phyloP scores from a whole-genome alignment of 2,888 invertebrate species.

The Hyposoter didymator region DNA sequence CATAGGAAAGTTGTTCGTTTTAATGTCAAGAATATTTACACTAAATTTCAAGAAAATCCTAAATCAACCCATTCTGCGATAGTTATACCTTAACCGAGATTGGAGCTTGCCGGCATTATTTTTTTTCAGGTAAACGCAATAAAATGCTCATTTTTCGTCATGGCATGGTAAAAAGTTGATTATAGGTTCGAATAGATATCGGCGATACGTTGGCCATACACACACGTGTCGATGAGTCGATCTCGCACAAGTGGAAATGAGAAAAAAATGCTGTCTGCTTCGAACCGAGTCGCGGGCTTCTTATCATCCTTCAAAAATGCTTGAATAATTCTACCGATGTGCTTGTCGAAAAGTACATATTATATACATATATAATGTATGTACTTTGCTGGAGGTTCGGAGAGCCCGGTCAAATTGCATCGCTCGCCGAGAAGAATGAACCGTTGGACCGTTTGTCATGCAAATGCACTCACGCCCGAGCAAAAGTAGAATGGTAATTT shows the following conservation, averaged over 20 bases:
- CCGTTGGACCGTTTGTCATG: conserved; percentile 64
- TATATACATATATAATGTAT: conserved; percentile 25
- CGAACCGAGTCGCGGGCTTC: conserved; percentile 29
- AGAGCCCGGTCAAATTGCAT: conserved; percentile 64
- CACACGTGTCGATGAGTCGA: conserved; percentile 19
- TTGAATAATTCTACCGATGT: conserved; percentile 59
- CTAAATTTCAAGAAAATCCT: no score
- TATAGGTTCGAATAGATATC: not conserved
- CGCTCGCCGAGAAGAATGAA: conserved; percentile 55
- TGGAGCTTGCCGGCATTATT: not conserved
- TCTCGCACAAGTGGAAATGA: conserved; percentile 13
- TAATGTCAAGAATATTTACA: no score
- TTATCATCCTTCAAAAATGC: conserved; percentile 56
- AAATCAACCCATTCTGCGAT: no score
- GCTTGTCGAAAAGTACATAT: conserved; percentile 45
- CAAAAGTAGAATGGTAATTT: conserved; percentile 65
- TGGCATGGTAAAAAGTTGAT: not conserved
- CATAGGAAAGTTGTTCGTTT: no score
- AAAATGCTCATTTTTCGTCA: not conserved
- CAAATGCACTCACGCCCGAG: conserved; percentile 62
- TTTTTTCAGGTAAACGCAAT: not conserved
- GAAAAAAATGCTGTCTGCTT: conserved; percentile 23
- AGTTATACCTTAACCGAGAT: no score
- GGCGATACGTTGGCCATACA: not conserved
- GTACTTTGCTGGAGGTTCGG: conserved; percentile 31